Evolutionary conservation across 2,888 invertebrate genomes (phyloP), one percentile per base, ranked within the genome.

Genomic region (Petrolisthes manimaculis): DNA sequence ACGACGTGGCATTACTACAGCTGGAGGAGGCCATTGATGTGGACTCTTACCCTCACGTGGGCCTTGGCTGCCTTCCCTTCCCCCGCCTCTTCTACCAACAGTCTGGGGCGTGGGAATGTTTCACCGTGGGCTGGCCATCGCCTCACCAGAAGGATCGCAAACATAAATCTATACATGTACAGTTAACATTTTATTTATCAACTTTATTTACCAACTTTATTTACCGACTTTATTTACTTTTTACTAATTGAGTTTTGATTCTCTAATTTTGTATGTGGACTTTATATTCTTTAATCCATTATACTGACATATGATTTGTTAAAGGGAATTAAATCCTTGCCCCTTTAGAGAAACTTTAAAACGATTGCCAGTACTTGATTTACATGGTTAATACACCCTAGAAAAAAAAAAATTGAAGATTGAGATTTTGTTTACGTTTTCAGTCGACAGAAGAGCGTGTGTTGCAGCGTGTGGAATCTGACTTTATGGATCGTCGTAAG

Each of bases 71-170:
- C 61, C 84, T 89, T 5, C 89, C 89, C 18, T 61, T 21, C 55
- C 89, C 86, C 9, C 67, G 80, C n/a, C 79, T 86, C 69, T 83
- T 89, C 61, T 84, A 84, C 12, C 77, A 83, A 0, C 74, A 80
- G 18, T 56, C 71, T 5, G 79, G 81, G 3, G 80, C 83, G 12
- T 89, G 89, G 89, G 89, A 89, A n/a, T 89, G 89, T 69, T 89
- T 81, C 67, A 86, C 86, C 24, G 83, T 86, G 56, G 89, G 89
- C 5, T 89, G 89, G 89, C 86, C 86, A n/a, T 5, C 51, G 1
- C 51, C 69, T 0, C 61, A 61, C 61, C 37, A 51, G 1, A 21
- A 51, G 79, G 85, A 79, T n/a, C n/a, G 51, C 6, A n/a, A 55
- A n/a, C 14, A 18, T 54, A 6, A 51, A 12, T 24, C 14, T 14